Base-by-base conservation (phyloP, 2,797 vertebrate genomes). In the Spinus olivaceus region DNA sequence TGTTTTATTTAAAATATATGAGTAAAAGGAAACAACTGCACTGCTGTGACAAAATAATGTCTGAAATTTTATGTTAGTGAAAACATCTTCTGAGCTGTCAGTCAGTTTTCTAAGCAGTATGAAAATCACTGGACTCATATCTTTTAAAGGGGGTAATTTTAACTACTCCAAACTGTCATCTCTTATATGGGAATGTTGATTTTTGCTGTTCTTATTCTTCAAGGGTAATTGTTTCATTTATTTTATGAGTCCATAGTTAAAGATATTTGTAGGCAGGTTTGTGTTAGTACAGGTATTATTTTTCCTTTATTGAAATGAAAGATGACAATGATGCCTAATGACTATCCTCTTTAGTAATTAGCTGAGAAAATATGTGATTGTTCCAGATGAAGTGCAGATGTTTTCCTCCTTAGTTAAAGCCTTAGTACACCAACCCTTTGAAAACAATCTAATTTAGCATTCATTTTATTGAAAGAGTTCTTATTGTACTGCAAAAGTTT, bases 371-470 rank as follows among this genome's bases (percentile, higher is more conserved):
- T 74, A 95, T 72, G 50, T 94, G 80, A 96, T 97, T 96, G 88
- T 96, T 97, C 80, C 90, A 89, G 94, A 94, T 97, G 94, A 97
- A 97, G 97, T 98, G 97, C 97, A 97, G 97, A 96, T 97, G 81
- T 97, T 98, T 97, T 97, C 97, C 97, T 97, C 88, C 94, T 92
- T 86, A 96, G 77, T 74, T 95, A 92, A 96, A 94, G 32, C 76
- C 57, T 93, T 86, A 96, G 89, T 97, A 97, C 97, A 97, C 97
- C 97, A 98, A 98, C 97, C 97, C 96, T 98, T 98, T 97, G 98
- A 98, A 97, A 91, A 79, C 60, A 84, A 92, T 83, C 73, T 82
- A 60, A 94, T 97, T 81, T 81, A 82, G 42, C 39, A 39, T 93
- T 81, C 89, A 51, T 81, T 86, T 92, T 59, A 81, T 85, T 67